Percentiles rank a stretch among this genome's conserved stretches.
These are phyloP conservation scores for Formicarius rufipectus DNA, from an alignment of 2,113 vertebrate species.

Conservation along the genomic window DNA sequence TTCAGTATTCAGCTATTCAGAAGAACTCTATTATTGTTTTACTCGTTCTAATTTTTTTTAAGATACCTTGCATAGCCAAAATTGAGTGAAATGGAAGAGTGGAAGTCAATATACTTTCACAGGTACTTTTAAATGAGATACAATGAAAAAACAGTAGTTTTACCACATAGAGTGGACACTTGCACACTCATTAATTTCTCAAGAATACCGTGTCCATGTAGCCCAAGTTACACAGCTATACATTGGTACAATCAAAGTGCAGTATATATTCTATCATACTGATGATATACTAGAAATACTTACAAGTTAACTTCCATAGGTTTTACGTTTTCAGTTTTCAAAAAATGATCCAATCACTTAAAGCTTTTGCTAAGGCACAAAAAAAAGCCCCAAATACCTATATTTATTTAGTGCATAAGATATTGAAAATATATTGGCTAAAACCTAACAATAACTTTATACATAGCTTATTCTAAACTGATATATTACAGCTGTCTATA, in stretches of 20 bases:
- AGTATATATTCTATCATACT: not conserved
- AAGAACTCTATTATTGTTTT: not conserved
- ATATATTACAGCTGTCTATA: not conserved
- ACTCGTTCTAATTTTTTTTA: not conserved
- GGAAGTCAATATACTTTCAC: not conserved
- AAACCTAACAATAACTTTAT: not conserved
- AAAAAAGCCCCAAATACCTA: not conserved
- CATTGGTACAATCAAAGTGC: not conserved
- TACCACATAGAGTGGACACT: not conserved
- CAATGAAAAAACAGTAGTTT: not conserved
- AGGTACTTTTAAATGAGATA: not conserved
- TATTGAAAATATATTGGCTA: not conserved
- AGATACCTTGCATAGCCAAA: not conserved
- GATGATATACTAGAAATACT: not conserved
- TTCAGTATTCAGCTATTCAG: not conserved
- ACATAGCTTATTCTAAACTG: not conserved
- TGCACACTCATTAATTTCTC: not conserved
- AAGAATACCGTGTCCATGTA: not conserved
- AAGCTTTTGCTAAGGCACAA: not conserved
- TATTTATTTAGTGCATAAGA: not conserved
- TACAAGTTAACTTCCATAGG: not conserved
- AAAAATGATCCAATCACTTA: not conserved
- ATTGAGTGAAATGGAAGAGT: not conserved
- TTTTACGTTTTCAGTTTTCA: not conserved
- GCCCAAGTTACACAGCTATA: not conserved